These are phyloP conservation scores for Zaprionus capensis DNA, from an alignment of 1,140 invertebrate genomes.

Conservation along the genomic window DNA sequence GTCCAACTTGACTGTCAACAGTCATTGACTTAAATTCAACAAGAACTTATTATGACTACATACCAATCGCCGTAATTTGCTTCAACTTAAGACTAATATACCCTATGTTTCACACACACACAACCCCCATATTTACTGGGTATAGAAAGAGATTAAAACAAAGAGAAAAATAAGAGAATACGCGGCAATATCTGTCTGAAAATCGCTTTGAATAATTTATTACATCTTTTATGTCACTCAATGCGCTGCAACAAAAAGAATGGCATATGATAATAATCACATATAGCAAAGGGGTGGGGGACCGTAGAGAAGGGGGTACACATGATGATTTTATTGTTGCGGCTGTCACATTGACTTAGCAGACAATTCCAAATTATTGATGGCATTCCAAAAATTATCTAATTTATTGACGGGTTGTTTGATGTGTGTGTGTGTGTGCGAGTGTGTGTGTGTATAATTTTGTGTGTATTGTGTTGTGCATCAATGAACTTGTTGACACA, in stretches of 20 bases:
- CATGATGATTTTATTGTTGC: constrained; percentile 12
- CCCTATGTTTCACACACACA: not conserved
- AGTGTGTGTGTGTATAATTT: constrained; percentile 7
- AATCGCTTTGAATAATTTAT: constrained; percentile 8
- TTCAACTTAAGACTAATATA: too few species aligned
- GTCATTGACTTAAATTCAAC: too few species aligned
- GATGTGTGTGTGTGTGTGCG: not conserved
- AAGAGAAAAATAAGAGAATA: not conserved
- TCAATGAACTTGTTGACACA: constrained; percentile 72
- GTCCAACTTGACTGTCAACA: too few species aligned
- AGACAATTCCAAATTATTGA: constrained; percentile 23
- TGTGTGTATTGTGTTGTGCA: constrained; percentile 45
- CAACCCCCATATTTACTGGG: not conserved
- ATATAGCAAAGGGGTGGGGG: not conserved
- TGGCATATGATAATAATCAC: constrained; percentile 2
- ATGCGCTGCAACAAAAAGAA: constrained; percentile 1
- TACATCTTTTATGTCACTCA: constrained; percentile 5
- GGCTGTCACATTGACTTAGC: constrained; percentile 38
- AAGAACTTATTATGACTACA: too few species aligned
- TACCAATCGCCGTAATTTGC: too few species aligned
- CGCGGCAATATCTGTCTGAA: not conserved
- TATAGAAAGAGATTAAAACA: not conserved
- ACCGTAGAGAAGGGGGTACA: too few species aligned
- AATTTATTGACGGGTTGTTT: not conserved
- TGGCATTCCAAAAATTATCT: constrained; percentile 41